A percentile compares a stretch with the other conserved stretches of the same genome.
These are phyloP conservation scores for Zapornia atra DNA, from an alignment of 2,113 vertebrate species.

Conservation along the genomic window DNA sequence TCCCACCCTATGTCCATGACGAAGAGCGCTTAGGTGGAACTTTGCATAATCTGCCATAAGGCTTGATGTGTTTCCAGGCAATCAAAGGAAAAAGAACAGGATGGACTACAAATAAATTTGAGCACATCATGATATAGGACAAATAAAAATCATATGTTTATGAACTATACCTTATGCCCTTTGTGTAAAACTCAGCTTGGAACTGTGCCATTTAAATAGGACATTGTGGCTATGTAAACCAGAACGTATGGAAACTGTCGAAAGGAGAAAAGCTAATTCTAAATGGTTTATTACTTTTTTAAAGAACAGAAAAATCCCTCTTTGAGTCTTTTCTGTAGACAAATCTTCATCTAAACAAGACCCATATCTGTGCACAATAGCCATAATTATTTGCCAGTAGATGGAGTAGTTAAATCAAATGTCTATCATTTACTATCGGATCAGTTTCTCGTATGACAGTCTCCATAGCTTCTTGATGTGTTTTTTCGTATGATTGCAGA, in stretches of 20 bases:
- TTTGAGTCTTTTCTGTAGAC: not conserved
- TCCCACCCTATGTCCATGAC: not conserved
- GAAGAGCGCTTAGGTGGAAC: not conserved
- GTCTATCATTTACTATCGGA: not conserved
- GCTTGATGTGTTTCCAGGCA: not conserved
- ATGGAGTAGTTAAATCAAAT: constrained; percentile 73
- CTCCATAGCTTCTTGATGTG: not conserved
- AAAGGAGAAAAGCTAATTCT: not conserved
- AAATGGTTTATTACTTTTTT: not conserved
- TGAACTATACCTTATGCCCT: not conserved
- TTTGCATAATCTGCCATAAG: not conserved
- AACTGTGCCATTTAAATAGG: not conserved
- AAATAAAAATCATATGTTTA: not conserved
- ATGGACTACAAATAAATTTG: not conserved
- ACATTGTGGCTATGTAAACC: not conserved
- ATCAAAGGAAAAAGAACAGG: not conserved
- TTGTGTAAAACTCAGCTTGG: not conserved
- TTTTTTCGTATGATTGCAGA: not conserved
- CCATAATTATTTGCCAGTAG: constrained; percentile 63
- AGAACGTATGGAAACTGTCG: not conserved
- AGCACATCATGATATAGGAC: not conserved
- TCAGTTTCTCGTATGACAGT: not conserved
- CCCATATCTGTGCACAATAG: not conserved
- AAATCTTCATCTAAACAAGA: not conserved
- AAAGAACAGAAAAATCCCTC: not conserved